Base-by-base conservation (phyloP, 1,140 invertebrate species). In the Eumaeus atala region DNA sequence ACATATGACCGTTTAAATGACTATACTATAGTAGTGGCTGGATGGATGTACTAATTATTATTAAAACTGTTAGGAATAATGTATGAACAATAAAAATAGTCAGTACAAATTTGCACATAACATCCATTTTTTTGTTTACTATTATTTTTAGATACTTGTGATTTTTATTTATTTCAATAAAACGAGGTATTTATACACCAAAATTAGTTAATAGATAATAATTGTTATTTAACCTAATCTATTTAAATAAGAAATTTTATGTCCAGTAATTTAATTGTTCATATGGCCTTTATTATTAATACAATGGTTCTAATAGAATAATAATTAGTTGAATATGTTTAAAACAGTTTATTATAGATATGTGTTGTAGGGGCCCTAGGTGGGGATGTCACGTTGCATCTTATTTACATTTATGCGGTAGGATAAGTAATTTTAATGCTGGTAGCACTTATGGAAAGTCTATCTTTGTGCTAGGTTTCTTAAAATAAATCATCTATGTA, bases 171-270 rank as follows among this genome's bases (percentile, higher is more conserved):
- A 37, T 47, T 44, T 17, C 14, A 35, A 33, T 16, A 56, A 54
- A 42, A 56, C 48, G 54, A 55, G 40, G 58, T 58, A 56, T 58
- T 55, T 55, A 58, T 36, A 58, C 49, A 62, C 58, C 57, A 59
- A 61, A 58, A 58, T 55, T 40, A 40, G 38, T 40, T 12, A 3
- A 4, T 14, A 28, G 6, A 28, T 0, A 14, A 49, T n/a, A 36
- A 12, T 40, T 12, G 36, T 34, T 49, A 38, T 50, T 56, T 6
- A 44, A 44, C 14, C 14, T 37, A 37, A 37, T 16, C 8, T 42
- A 35, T 33, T 40, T 28, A 10, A 56, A 17, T 28, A 28, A 28
- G 37, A 34, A 48, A 38, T 21, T 16, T 44, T 16, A 16, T 56
- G 54, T 60, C 42, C 58, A 60, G 11, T 52, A 49, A 52, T 50